phyloP scores from a whole-genome alignment of 2,888 invertebrate genomes.

The Scrobipalpa costella region DNA sequence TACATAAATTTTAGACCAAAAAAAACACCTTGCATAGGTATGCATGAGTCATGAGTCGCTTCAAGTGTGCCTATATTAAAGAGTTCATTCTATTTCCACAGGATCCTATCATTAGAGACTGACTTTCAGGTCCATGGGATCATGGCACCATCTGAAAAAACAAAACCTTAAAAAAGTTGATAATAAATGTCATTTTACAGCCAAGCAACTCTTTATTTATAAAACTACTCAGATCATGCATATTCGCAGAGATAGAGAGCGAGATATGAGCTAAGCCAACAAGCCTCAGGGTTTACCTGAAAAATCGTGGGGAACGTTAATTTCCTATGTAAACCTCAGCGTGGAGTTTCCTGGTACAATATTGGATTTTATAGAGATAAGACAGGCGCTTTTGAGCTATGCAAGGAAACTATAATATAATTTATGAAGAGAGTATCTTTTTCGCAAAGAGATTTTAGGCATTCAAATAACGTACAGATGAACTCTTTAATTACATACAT shows the following conservation, averaged over 20 bases:
- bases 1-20: too few species aligned
- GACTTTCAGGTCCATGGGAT: not conserved
- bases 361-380: constrained; percentile 36
- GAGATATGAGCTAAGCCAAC: not conserved
- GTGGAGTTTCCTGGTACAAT: constrained; percentile 34
- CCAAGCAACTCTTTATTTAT: too few species aligned
- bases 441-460: not conserved
- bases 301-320: constrained; percentile 44
- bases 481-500: too few species aligned
- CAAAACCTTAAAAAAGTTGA: too few species aligned
- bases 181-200: too few species aligned
- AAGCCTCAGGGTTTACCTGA: constrained; percentile 4
- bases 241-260: not conserved
- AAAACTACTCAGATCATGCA: constrained; percentile 7
- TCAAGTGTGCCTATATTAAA: not conserved
- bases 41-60: too few species aligned
- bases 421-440: not conserved
- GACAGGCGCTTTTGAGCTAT: not conserved
- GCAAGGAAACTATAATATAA: not conserved
- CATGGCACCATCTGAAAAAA: not conserved
- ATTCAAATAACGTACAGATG: too few species aligned
- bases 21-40: too few species aligned
- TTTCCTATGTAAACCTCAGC: constrained; percentile 50
- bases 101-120: not conserved
- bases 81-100: not conserved